A percentile compares a stretch with the other conserved stretches of the same genome.
Conservation (phyloP, 1,140 invertebrate species). For the Neodiprion virginianus region DNA sequence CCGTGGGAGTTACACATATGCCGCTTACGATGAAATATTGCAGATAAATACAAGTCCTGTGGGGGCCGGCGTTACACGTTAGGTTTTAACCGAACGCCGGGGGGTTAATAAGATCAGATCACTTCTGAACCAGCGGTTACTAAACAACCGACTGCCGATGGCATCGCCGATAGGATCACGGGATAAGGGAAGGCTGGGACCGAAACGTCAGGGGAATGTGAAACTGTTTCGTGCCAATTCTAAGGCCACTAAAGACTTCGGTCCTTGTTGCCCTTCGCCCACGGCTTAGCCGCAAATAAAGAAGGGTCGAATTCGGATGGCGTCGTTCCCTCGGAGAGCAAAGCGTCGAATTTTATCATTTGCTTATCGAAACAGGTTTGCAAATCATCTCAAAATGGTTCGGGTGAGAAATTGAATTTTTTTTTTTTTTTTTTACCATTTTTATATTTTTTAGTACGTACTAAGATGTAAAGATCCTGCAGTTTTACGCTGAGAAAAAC, state of each 20-base stretch:
- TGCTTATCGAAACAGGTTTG: no score
- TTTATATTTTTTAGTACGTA: no score
- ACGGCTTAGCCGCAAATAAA: not conserved
- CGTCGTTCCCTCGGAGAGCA: no score
- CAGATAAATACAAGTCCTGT: not conserved
- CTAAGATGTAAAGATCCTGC: no score
- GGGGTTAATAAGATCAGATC: conserved; percentile 7
- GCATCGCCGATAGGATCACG: conserved; percentile 1
- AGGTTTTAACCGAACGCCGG: not conserved
- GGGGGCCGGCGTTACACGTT: not conserved
- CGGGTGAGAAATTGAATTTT: no score
- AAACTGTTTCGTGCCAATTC: conserved; percentile 3
- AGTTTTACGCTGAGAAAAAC: no score
- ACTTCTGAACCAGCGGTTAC: not conserved
- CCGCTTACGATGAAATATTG: not conserved
- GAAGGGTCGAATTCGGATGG: not conserved
- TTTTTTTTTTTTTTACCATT: no score
- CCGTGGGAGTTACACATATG: no score
- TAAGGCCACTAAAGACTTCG: not conserved
- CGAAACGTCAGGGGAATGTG: conserved; percentile 1
- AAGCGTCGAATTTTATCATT: no score
- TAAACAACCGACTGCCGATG: conserved; percentile 1
- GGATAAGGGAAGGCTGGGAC: not conserved
- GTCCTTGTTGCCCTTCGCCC: not conserved
- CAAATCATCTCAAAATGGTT: no score